Base-by-base conservation (phyloP, 2,113 vertebrate species). In the Colinus virginianus region DNA sequence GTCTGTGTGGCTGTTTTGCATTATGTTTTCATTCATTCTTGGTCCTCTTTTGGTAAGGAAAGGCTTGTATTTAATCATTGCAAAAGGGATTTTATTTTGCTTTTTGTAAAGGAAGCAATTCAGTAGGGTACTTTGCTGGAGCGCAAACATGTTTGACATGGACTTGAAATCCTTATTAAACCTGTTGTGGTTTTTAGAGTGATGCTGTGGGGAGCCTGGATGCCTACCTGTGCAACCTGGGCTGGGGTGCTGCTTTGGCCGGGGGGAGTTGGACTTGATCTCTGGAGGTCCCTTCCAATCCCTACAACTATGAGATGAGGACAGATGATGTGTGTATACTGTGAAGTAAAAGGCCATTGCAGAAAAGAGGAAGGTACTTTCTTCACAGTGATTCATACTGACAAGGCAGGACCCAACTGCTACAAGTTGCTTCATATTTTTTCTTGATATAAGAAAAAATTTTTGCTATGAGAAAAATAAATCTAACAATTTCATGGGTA, bases 331-430 rank as follows among this genome's bases (percentile, higher is more conserved):
- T 40, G 40, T 40, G 40, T 40, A 12, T 40, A 40, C 11, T 40
- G 40, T 4, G 40, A 40, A 40, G 11, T 40, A 40, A 40, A 58
- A 61, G 14, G 16, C 14, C 0, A 0, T 16, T 34, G 28, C 0
- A 64, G 25, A 63, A 25, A 55, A 49, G 4, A 56, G 8, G 10
- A 30, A 77, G 10, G 8, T 42, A 55, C 9, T 28, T 21, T 56
- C 42, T 61, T 74, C 28, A 13, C 25, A 38, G 36, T 12, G 6
- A 18, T 59, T 9, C 1, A 21, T 0, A 0, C 6, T 55, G 30
- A 19, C 25, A 15, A 2, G 3, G 9, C 20, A 72, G 66, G 20
- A 43, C 20, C 7, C 11, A 77, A 5, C 0, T 3, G 5, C 46
- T 51, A 28, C 42, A 70, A 28, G 8, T 17, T 63, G 3, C 25